A percentile compares a stretch with the other conserved stretches of the same genome.
phyloP scores from a whole-genome alignment of 2,797 vertebrate genomes.

The Takifugu rubripes region DNA sequence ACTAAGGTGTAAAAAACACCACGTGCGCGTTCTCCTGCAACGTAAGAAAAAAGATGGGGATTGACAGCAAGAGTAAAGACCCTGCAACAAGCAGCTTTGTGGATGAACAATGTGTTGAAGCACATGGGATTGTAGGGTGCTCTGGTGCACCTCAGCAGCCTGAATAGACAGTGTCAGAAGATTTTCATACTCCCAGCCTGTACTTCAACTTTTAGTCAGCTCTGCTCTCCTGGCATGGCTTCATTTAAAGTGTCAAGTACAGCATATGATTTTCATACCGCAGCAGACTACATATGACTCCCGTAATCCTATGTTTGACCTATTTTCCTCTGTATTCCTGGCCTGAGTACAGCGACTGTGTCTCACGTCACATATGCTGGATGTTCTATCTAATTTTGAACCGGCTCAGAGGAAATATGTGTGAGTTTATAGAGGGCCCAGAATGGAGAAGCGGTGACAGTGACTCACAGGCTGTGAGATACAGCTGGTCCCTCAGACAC shows the following conservation, averaged over 20 bases:
- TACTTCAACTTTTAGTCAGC: constrained; percentile 22
- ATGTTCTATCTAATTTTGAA: constrained; percentile 18
- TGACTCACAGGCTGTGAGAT: constrained; percentile 48
- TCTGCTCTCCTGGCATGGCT: constrained; percentile 16
- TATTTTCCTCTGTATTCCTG: constrained; percentile 20
- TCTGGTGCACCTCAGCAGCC: constrained; percentile 15
- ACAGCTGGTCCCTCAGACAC: constrained; percentile 46
- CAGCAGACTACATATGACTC: constrained; percentile 16
- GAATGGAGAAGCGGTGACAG: constrained; percentile 35
- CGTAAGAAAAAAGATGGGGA: constrained; percentile 12
- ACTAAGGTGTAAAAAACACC: constrained; percentile 8
- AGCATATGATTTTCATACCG: constrained; percentile 18
- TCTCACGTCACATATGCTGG: constrained; percentile 16
- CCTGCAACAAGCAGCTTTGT: constrained; percentile 40
- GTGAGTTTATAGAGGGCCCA: constrained; percentile 40
- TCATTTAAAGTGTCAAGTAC: constrained; percentile 1
- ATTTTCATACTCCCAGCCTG: constrained; percentile 29
- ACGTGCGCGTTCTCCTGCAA: constrained; percentile 2
- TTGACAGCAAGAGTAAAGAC: constrained; percentile 21
- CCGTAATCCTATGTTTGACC: constrained; percentile 20
- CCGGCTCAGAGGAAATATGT: constrained; percentile 34
- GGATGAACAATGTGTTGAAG: constrained; percentile 32
- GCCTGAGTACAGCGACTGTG: constrained; percentile 11
- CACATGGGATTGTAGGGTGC: constrained; percentile 22
- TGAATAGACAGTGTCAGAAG: constrained; percentile 14